Evolutionary conservation across 2,797 vertebrate genomes (phyloP), one percentile per base, ranked within the genome.

Genomic region (Catostomus latipinnis): DNA sequence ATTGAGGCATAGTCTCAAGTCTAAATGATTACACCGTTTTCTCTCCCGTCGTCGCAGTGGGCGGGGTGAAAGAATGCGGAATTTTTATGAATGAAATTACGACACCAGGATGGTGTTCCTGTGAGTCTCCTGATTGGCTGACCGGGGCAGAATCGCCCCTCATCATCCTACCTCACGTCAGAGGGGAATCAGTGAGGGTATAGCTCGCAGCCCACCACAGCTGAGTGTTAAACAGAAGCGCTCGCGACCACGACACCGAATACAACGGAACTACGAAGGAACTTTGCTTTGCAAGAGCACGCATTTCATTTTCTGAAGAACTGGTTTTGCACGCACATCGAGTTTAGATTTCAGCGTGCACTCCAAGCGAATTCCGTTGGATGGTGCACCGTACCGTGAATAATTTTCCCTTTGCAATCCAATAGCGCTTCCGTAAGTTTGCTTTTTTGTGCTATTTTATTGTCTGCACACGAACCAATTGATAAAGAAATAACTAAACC

Each of bases 31-130:
- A 50, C 54, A 48, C 53, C 50, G 67, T 83, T 67, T 60, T 76
- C 69, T 72, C 89, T 56, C 34, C 74, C 52, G 65, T 71, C 85
- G 89, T 93, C 93, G 94, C 94, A 95, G 90, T 94, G 93, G 94
- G 94, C 88, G 93, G 92, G 90, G 91, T 90, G 3, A 76, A 82
- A 18, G n/a, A 76, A 85, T 94, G 94, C 94, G 92, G 94, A 90
- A 94, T 93, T 94, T 94, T 95, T 94, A 91, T 95, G 94, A 94
- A 95, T 95, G 94, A 92, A 95, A 93, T 92, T 90, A 94, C 92
- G 88, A 88, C 90, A 82, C 53, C 53, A 9, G 45, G 43, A 83
- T 61, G 62, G 58, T 82, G 71, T 10, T 53, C 74, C 43, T 63
- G 67, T 34, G 78, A 11, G 71, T 49, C 76, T 11, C 67, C 84